Conservation (phyloP, 1,140 invertebrate species). For the Coptotermes formosanus region DNA sequence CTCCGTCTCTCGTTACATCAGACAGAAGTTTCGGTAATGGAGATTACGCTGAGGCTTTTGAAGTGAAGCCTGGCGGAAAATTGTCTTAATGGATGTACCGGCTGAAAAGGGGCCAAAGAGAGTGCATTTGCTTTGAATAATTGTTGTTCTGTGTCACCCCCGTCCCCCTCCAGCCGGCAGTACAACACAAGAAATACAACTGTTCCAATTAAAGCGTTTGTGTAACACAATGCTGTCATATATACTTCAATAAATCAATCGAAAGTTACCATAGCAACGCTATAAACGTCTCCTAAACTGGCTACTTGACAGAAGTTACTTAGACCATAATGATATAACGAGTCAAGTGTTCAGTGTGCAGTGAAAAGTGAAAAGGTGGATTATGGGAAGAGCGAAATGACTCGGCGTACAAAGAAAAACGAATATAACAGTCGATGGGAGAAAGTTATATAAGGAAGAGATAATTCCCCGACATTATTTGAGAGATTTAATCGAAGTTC, state of each 20-base stretch:
- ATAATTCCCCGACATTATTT: too few species aligned
- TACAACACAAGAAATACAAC: not conserved
- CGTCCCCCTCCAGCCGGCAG: not conserved
- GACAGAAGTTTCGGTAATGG: not conserved
- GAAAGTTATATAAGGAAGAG: too few species aligned
- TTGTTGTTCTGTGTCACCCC: not conserved
- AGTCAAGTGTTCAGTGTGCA: too few species aligned
- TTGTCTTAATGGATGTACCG: not conserved
- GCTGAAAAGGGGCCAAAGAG: not conserved
- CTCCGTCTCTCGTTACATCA: not conserved
- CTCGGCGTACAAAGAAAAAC: too few species aligned
- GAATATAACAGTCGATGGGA: too few species aligned
- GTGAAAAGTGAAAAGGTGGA: too few species aligned
- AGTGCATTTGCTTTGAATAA: not conserved
- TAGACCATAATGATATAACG: too few species aligned
- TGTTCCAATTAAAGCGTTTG: conserved; percentile 1
- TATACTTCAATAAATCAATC: not conserved
- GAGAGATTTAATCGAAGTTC: too few species aligned
- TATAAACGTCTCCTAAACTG: too few species aligned
- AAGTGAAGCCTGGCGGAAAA: conserved; percentile 2
- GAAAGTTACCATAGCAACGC: too few species aligned
- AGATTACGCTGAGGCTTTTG: not conserved
- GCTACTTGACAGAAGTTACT: too few species aligned
- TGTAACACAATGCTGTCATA: not conserved
- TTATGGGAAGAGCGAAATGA: too few species aligned